phyloP scores from a whole-genome alignment of 2,888 invertebrate species.

The Ophonus ardosiacus region DNA sequence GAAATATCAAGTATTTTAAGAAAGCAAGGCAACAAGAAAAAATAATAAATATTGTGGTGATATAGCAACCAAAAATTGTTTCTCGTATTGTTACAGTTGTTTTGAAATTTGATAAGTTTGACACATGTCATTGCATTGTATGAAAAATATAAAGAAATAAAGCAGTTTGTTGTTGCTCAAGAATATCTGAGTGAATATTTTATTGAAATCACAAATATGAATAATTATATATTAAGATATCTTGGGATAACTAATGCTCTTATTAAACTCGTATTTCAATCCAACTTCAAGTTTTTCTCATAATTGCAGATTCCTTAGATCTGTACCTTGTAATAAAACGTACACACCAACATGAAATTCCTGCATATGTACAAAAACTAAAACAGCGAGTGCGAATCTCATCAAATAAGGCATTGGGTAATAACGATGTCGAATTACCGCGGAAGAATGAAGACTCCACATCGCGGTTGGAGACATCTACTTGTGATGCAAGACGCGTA shows the following conservation, averaged over 20 bases:
- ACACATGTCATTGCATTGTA: no score
- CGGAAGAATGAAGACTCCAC: not conserved
- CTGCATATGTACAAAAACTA: constrained; percentile 38
- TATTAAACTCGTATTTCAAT: constrained; percentile 21
- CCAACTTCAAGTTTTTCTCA: not conserved
- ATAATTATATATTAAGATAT: no score
- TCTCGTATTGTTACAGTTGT: no score
- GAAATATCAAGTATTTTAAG: no score
- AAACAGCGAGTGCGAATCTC: constrained; percentile 49
- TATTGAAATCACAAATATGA: no score
- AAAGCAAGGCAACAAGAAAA: no score
- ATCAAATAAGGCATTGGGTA: constrained; percentile 50
- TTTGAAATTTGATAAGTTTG: no score
- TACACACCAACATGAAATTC: constrained; percentile 7
- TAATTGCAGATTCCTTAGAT: constrained; percentile 12
- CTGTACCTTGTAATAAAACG: constrained; percentile 8
- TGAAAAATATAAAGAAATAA: no score
- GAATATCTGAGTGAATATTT: no score
- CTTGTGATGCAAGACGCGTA: constrained; percentile 28
- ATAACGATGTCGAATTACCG: constrained; percentile 33
- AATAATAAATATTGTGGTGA: no score
- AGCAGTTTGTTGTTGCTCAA: no score
- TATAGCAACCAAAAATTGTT: no score
- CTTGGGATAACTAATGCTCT: not conserved
- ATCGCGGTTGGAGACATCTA: constrained; percentile 21